Evolutionary conservation across 2,888 invertebrate genomes (phyloP), one percentile per base, ranked within the genome.

Genomic region (Theristus sp.): DNA sequence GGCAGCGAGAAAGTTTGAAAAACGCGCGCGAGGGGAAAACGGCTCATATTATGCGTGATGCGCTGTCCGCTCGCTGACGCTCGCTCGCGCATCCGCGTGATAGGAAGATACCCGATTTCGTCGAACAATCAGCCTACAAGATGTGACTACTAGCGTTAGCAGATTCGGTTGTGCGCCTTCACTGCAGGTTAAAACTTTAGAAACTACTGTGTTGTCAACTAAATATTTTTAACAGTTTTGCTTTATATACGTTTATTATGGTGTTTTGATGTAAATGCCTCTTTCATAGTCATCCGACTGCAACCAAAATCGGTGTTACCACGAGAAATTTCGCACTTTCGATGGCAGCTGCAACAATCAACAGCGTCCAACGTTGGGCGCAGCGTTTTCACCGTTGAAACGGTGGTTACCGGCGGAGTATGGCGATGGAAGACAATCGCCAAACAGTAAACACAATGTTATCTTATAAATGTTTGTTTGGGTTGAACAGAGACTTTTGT

Each of bases 291-390:
- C 52, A 6, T 20, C 52, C 27, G 22, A 54, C 28, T 54, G 54
- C 27, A 25, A 54, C 6, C 54, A 27, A 26, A 3, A 54, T 3
- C 2, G 2, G 25, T 54, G 54, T 24, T 54, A 54, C 22, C 54
- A 54, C 31, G 10, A 10, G 25, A 57, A 47, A 57, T 57, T 57
- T n/a, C 24, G 57, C 31, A 30, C 46, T 25, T 57, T 27, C 47
- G 57, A 57, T 57, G 57, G 57, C 25, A 17, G 3, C 3, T 57
- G 57, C 27, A 57, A 57, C 31, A 57, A 57, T 26, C 2, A 30
- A 6, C 30, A 30, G 13, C 29, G 17, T 30, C 3, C 13, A 3
- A 25, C 26, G 13, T 30, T n/a, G 29, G 57, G 57, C 25, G 57
- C 57, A 6, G 57, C 57, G 2, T 38, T 38, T 30, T 30, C 31